These are phyloP conservation scores for Zaprionus capensis DNA, from an alignment of 1,140 invertebrate genomes.

Conservation along the genomic window DNA sequence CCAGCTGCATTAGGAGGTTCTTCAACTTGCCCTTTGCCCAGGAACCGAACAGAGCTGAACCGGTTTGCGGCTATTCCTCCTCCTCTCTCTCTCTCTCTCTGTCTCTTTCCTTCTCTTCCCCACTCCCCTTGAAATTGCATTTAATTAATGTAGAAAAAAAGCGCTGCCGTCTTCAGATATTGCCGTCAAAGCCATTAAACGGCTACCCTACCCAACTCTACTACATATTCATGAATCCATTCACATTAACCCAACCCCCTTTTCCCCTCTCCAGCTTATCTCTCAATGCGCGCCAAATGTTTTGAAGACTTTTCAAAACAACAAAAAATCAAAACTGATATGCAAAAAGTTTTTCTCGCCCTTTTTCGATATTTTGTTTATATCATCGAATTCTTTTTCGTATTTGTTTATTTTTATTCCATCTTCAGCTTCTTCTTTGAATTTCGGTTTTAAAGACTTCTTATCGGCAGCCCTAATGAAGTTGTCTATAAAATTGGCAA, in stretches of 20 bases:
- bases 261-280: constrained; percentile 23
- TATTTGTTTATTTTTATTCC: constrained; percentile 14
- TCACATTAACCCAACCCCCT: constrained; percentile 17
- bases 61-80: constrained; percentile 36
- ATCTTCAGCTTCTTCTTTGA: background rate
- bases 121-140: constrained; percentile 60
- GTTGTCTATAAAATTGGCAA: constrained; percentile 79
- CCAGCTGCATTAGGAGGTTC: constrained; percentile 27
- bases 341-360: constrained; percentile 60
- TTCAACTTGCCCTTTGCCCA: constrained; percentile 9
- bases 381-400: constrained; percentile 56
- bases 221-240: constrained; percentile 57
- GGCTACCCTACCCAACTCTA: constrained; percentile 37
- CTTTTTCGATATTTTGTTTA: constrained; percentile 45
- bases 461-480: constrained; percentile 71
- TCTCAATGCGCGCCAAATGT: constrained; percentile 57
- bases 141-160: constrained; percentile 59
- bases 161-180: constrained; percentile 45
- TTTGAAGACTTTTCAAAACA: constrained; percentile 21
- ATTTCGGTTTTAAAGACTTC: constrained; percentile 67
- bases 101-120: background rate
- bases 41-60: constrained; percentile 40
- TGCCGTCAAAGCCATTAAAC: constrained; percentile 45
- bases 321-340: constrained; percentile 44
- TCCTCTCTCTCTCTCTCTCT: background rate